Base-by-base conservation (phyloP, 2,113 vertebrate genomes). In the Salvelinus alpinus region DNA sequence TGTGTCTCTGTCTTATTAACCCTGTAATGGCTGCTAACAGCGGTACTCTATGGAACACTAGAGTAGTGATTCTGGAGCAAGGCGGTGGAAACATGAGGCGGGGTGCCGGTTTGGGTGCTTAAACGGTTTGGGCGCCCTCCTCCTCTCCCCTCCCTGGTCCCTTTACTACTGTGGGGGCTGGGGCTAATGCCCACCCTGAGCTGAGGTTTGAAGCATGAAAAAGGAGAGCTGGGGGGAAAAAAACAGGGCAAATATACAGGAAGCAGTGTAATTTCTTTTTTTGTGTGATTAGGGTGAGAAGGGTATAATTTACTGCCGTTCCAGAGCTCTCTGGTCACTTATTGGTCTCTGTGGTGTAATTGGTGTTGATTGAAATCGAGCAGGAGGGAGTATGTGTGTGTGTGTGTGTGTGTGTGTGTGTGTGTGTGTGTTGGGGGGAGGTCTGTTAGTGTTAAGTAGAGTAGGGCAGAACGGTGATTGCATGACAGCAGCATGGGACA, bases 161-260 rank as follows among this genome's bases (percentile, higher is more conserved):
- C 16, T n/a, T 2, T 8, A n/a, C n/a, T 62, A 62, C 14, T 4
- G 48, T 54, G 48, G 38, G 38, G 38, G 38, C 38, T 44, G 38
- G 38, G 38, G 3, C 59, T 62, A 16, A 62, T 6, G 59, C 59
- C 59, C 7, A 22, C 20, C 59, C 59, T 24, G 59, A 54, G 3
- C 7, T 62, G 20, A 44, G 59, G 20, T 62, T 81, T 27, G 48
- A 76, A 81, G 77, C 82, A 72, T 85, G 80, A 81, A 89, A 87
- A 69, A 75, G 80, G 67, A 72, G 71, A 88, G 80, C 65, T 72
- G 80, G 8, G 18, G 80, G 74, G 85, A 2, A 1, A 11, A 87
- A 89, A 92, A 88, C 81, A 80, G 72, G 74, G 64, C 84, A 88
- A 93, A 90, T 90, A 91, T 79, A 91, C 83, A 86, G 88, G 77